Conservation (phyloP, 2,888 invertebrate species). For the Ganaspis brasiliensis region DNA sequence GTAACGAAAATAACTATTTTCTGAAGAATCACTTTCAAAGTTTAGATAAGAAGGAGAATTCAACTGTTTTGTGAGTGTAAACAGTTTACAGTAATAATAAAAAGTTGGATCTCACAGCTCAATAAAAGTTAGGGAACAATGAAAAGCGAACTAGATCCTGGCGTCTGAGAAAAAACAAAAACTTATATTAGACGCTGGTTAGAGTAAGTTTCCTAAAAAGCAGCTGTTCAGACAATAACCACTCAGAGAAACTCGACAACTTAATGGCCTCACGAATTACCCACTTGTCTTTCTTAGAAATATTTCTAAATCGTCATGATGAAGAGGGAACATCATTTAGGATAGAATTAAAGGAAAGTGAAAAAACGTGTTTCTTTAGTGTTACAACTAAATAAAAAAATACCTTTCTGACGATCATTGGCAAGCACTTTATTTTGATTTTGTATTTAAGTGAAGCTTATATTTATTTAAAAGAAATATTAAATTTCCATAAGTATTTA, state of each 20-base stretch:
- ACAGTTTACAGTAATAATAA: not conserved
- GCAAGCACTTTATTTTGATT: too few species aligned
- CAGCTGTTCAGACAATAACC: not conserved
- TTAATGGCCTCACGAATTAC: constrained; percentile 9
- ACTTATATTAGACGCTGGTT: constrained; percentile 7
- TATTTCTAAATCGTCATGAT: not conserved
- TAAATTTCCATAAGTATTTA: too few species aligned
- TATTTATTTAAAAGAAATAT: too few species aligned
- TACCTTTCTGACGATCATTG: too few species aligned
- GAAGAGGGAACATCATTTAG: not conserved
- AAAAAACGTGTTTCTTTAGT: not conserved
- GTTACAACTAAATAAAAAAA: not conserved
- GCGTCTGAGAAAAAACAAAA: not conserved
- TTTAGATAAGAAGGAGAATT: not conserved
- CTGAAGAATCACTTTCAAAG: too few species aligned
- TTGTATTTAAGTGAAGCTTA: too few species aligned
- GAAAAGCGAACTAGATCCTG: not conserved
- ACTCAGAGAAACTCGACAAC: not conserved
- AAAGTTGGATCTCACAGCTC: not conserved
- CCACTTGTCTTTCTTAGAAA: not conserved
- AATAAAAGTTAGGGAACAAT: not conserved
- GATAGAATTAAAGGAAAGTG: not conserved
- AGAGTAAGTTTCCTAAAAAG: not conserved
- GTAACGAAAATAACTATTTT: too few species aligned
- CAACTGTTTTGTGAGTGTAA: too few species aligned